These are phyloP conservation scores for Sibirionetta formosa DNA, from an alignment of 2,797 vertebrate species.

Conservation along the genomic window DNA sequence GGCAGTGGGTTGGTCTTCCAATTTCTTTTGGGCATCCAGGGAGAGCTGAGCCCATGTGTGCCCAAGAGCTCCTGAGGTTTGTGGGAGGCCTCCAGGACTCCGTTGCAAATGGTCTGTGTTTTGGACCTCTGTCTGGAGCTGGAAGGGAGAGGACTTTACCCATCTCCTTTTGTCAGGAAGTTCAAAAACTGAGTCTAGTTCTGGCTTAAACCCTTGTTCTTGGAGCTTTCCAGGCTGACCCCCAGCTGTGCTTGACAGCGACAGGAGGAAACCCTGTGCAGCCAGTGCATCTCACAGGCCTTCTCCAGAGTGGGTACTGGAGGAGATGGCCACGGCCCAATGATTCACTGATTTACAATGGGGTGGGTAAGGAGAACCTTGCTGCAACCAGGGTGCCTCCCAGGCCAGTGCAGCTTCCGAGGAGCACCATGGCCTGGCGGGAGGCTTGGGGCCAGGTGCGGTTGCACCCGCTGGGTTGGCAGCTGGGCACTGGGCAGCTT, in stretches of 20 bases:
- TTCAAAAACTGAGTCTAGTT: background rate
- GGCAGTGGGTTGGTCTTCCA: accelerated
- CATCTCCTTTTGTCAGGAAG: background rate
- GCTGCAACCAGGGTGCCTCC: accelerated
- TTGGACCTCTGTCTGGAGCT: background rate
- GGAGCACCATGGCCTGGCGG: accelerated
- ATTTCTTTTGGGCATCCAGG: background rate
- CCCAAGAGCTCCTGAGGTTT: background rate
- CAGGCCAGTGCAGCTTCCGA: accelerated
- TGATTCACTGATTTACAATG: background rate
- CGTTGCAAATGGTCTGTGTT: accelerated
- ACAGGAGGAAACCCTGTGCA: background rate
- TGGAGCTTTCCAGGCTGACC: background rate
- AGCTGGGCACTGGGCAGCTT: background rate
- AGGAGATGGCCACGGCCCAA: background rate
- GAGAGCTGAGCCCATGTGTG: background rate
- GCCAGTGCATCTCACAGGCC: background rate
- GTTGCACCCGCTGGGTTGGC: background rate
- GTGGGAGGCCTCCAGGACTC: background rate
- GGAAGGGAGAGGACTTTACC: background rate
- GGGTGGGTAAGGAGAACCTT: background rate
- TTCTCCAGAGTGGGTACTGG: background rate
- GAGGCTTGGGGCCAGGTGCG: accelerated
- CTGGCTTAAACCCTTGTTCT: background rate
- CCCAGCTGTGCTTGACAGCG: accelerated